Evolutionary conservation across 2,113 vertebrate species (phyloP), one percentile per base, ranked within the genome.

Genomic region (Syngnathus typhle): DNA sequence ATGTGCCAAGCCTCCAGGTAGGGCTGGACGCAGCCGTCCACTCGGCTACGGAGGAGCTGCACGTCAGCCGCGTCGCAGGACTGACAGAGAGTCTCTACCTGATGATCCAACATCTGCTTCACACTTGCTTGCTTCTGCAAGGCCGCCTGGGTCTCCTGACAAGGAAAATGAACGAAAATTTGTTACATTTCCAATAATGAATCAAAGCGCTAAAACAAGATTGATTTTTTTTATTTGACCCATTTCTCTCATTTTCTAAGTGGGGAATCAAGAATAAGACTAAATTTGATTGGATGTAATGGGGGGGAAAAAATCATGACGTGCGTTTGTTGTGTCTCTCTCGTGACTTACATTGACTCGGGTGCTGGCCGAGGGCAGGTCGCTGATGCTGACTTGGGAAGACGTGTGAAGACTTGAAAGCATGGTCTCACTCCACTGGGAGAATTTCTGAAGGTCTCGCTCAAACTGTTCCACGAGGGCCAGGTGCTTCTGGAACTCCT

Each of bases 361-460:
- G 55, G 75, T 52, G 3, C 81, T 38, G 68, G 93, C 86, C 39
- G 88, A 61, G 7, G 93, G 91, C 65, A 93, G 91, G 78, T 94
- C 91, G 52, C 70, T 62, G 6, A 91, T 82, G 74, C 80, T 93
- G 67, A 98, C 91, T 82, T 94, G 93, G 58, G 93, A 91, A 37
- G 91, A 85, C 0, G 85, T 82, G 64, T 95, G 93, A 16, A 98
- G 82, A 73, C 91, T 91, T 54, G 91, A 89, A 44, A 96, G 93
- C 66, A 94, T 92, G 64, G 82, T 85, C 52, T 97, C 95, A 70
- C 95, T 94, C 94, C 96, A 98, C 36, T 92, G 89, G 44, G 94
- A 98, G 87, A 97, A 95, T 38, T 86, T 89, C 43, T 94, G 89
- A 21, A 98, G 88, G 44, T 88, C 80, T 67, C 93, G 92, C 80